Evolutionary conservation across 2,888 invertebrate genomes (phyloP).

Genomic region (Pherbina coryleti): DNA sequence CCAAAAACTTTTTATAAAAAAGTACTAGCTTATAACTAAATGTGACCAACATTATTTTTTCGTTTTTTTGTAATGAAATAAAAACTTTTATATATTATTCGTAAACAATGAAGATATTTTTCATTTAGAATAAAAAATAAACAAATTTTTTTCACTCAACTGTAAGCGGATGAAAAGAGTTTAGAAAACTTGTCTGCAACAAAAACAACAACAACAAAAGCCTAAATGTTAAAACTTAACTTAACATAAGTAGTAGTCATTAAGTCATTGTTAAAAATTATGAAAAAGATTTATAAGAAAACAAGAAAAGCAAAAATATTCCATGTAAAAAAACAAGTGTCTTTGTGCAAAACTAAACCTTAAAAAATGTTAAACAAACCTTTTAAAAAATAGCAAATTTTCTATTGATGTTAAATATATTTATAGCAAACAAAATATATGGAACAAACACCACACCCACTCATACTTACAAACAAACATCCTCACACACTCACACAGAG

Average conservation of each 20-base stretch:
- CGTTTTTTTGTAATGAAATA: not conserved
- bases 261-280: not conserved
- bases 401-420: constrained; percentile 35
- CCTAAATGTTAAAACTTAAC: too few relatives aligned
- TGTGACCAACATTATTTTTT: not conserved
- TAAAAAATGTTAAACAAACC: not conserved
- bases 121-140: not conserved
- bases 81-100: not conserved
- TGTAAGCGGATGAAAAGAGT: too few relatives aligned
- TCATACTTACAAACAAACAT: not conserved
- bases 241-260: too few relatives aligned
- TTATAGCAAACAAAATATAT: not conserved
- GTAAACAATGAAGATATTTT: not conserved
- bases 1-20: not conserved
- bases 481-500: not conserved
- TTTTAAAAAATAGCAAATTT: constrained; percentile 26
- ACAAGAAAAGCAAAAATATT: not conserved
- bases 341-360: constrained; percentile 13
- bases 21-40: not conserved
- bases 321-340: constrained; percentile 24
- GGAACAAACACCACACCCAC: not conserved
- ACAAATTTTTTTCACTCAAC: not conserved
- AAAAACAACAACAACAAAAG: not conserved
- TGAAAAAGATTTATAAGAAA: not conserved
- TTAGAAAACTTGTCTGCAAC: not conserved